A percentile compares a stretch with the other conserved stretches of the same genome.
These are phyloP conservation scores for Drosophila tsacasi DNA, from an alignment of 1,140 invertebrate species.

Conservation along the genomic window DNA sequence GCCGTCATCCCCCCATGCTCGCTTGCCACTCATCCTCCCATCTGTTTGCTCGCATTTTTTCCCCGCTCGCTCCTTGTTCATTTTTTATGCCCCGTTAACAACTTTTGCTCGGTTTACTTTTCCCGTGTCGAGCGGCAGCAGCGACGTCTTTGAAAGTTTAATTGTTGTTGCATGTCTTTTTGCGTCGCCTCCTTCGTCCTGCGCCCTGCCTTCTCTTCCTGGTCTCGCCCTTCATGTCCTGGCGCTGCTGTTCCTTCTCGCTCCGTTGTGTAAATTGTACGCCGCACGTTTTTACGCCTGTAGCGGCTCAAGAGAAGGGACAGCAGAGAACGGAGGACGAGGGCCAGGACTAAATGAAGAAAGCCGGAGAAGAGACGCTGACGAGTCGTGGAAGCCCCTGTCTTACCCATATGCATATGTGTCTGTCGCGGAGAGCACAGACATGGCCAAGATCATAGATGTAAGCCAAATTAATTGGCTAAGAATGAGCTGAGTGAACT, in stretches of 20 bases:
- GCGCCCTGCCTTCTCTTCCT: constrained; percentile 21
- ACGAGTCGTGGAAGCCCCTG: constrained; percentile 34
- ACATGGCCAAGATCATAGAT: background rate
- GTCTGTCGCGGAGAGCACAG: constrained; percentile 24
- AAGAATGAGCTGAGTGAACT: background rate
- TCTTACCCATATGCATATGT: constrained; percentile 67
- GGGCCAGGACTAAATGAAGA: constrained; percentile 34
- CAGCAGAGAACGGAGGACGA: constrained; percentile 3
- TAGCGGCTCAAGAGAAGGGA: constrained; percentile 48
- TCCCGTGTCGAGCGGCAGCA: constrained; percentile 74
- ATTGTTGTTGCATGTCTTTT: constrained; percentile 84
- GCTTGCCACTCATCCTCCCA: constrained; percentile 24
- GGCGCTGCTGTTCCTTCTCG: constrained; percentile 39
- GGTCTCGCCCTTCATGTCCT: constrained; percentile 24
- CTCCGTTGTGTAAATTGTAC: constrained; percentile 78
- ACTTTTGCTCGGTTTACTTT: constrained; percentile 84
- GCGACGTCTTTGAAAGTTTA: constrained; percentile 81
- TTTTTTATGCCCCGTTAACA: constrained; percentile 83
- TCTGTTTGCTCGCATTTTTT: constrained; percentile 32
- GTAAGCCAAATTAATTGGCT: background rate
- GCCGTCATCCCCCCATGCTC: background rate
- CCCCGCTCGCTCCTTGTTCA: constrained; percentile 58
- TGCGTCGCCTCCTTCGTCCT: constrained; percentile 38
- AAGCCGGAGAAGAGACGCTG: constrained; percentile 30
- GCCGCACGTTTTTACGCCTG: constrained; percentile 82